These are phyloP conservation scores for Bubo bubo DNA, from an alignment of 2,113 vertebrate genomes.

Conservation along the genomic window DNA sequence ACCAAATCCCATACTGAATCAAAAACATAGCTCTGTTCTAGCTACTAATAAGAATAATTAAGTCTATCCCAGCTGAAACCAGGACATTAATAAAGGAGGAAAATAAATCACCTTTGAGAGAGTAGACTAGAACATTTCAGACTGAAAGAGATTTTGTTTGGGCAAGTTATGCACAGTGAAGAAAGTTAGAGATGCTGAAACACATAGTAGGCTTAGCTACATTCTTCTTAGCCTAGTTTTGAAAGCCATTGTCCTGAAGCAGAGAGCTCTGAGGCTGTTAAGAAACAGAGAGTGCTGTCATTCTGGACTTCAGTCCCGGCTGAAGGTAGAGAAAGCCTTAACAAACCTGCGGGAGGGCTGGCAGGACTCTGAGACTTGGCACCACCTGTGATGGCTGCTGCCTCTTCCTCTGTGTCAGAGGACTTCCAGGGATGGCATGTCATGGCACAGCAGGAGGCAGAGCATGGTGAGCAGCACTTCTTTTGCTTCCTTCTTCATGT, in stretches of 20 bases:
- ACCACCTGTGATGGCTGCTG: not conserved
- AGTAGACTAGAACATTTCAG: not conserved
- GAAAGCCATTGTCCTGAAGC: not conserved
- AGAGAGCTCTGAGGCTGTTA: not conserved
- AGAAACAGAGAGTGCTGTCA: not conserved
- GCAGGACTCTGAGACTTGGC: not conserved
- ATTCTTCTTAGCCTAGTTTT: not conserved
- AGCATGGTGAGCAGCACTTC: rapidly evolving
- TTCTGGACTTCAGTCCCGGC: not conserved
- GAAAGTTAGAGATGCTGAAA: not conserved
- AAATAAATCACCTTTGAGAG: not conserved
- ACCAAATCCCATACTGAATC: too few relatives aligned
- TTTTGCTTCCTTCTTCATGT: not conserved
- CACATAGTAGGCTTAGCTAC: not conserved
- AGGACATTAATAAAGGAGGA: not conserved
- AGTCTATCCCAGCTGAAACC: too few relatives aligned
- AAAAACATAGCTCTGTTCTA: too few relatives aligned
- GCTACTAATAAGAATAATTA: too few relatives aligned
- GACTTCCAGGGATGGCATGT: not conserved
- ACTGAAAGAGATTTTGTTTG: not conserved
- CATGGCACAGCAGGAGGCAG: not conserved
- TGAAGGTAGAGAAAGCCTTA: not conserved
- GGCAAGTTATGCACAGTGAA: not conserved
- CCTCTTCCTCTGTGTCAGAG: not conserved
- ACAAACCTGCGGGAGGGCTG: not conserved